These are phyloP conservation scores for Pararge aegeria DNA, from an alignment of 1,140 invertebrate genomes.

Conservation along the genomic window DNA sequence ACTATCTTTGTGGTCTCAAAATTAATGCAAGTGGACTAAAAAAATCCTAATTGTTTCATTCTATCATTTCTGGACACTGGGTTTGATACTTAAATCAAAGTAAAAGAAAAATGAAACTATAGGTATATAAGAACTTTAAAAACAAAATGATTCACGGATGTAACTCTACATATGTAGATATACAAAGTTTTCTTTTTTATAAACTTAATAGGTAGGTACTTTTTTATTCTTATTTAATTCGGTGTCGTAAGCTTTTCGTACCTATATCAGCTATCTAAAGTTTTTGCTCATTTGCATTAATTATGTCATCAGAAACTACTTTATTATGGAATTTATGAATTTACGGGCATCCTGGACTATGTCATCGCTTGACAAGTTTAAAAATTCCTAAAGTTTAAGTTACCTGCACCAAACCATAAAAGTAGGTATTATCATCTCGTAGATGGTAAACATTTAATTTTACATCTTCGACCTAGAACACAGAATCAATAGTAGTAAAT, in stretches of 20 bases:
- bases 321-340: background rate
- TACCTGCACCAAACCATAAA: too few species aligned
- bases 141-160: conserved; percentile 3
- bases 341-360: background rate
- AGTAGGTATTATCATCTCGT: too few species aligned
- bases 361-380: background rate
- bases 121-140: too few species aligned
- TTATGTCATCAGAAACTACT: conserved; percentile 3
- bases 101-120: too few species aligned
- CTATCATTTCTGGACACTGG: too few species aligned
- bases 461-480: too few species aligned
- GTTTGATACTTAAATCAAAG: too few species aligned
- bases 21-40: too few species aligned
- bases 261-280: background rate
- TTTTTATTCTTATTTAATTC: background rate
- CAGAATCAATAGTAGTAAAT: too few species aligned
- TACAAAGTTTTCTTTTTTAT: background rate
- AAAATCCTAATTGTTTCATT: too few species aligned
- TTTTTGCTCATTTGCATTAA: conserved; percentile 3
- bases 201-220: conserved; percentile 1
- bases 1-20: too few species aligned
- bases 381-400: background rate
- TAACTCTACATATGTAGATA: background rate
- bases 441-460: too few species aligned
- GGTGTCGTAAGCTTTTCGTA: conserved; percentile 1